Evolutionary conservation across 2,797 vertebrate species (phyloP).

Genomic region (Loris lydekkerianus): DNA sequence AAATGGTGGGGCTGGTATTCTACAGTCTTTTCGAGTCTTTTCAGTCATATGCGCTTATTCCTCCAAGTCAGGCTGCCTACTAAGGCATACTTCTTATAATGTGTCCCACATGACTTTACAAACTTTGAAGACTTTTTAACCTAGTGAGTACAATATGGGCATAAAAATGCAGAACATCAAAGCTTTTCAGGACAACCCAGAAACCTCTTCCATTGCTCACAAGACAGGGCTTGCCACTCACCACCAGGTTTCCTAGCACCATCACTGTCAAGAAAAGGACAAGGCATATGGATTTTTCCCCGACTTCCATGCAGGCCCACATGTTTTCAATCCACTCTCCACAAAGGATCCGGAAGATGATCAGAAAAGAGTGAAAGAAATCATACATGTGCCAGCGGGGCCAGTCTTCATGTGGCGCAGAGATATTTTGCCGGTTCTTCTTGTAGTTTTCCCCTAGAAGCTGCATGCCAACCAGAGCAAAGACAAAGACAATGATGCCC

Average conservation of each 20-base stretch:
- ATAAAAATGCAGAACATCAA: not conserved
- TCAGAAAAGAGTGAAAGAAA: constrained; percentile 98
- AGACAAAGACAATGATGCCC: constrained; percentile 98
- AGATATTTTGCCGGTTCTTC: rapidly evolving
- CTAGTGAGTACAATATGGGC: too few species aligned
- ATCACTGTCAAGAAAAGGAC: constrained; percentile 97
- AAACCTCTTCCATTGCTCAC: rapidly evolving
- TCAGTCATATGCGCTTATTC: not conserved
- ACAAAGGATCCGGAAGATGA: constrained; percentile 94
- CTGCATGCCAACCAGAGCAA: constrained; percentile 97
- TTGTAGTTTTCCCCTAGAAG: constrained; percentile 94
- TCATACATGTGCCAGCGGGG: constrained; percentile 98
- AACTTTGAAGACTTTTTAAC: not conserved
- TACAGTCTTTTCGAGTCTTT: not conserved
- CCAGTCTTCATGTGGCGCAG: rapidly evolving
- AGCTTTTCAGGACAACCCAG: not conserved
- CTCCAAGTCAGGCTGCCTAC: not conserved
- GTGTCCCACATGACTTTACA: not conserved
- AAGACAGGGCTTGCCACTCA: constrained; percentile 87
- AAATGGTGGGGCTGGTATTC: not conserved
- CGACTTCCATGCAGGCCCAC: constrained; percentile 95
- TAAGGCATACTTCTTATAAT: not conserved
- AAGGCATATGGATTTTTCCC: constrained; percentile 93
- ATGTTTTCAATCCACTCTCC: constrained; percentile 96
- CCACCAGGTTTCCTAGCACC: constrained; percentile 98